Evolutionary conservation across 2,797 vertebrate genomes (phyloP).

Genomic region (Artibeus lituratus): DNA sequence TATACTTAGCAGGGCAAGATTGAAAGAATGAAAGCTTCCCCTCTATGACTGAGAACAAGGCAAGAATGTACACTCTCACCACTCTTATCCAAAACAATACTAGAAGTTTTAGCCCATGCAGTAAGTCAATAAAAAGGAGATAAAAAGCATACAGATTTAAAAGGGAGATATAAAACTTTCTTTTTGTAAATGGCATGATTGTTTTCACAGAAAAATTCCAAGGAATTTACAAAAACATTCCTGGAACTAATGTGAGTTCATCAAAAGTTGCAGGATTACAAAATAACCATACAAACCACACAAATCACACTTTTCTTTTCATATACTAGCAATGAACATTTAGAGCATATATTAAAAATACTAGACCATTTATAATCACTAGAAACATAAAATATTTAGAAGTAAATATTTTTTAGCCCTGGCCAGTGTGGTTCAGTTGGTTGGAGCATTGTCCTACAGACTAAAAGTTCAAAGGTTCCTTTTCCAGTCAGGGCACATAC

Average conservation of each 20-base stretch:
- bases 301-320: background rate
- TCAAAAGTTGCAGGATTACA: background rate
- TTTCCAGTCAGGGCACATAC: background rate
- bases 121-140: background rate
- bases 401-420: background rate
- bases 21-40: background rate
- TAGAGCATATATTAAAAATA: background rate
- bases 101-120: background rate
- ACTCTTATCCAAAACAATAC: background rate
- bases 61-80: background rate
- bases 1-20: background rate
- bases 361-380: background rate
- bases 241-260: background rate
- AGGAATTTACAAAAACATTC: background rate
- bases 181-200: background rate
- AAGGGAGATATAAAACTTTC: background rate
- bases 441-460: background rate
- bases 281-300: background rate
- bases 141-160: background rate
- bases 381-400: background rate
- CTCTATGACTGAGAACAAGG: background rate
- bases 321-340: background rate
- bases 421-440: background rate
- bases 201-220: background rate
- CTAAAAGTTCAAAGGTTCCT: background rate